Conservation (phyloP, 2,888 invertebrate species). For the Macrosoma leucophasiata region DNA sequence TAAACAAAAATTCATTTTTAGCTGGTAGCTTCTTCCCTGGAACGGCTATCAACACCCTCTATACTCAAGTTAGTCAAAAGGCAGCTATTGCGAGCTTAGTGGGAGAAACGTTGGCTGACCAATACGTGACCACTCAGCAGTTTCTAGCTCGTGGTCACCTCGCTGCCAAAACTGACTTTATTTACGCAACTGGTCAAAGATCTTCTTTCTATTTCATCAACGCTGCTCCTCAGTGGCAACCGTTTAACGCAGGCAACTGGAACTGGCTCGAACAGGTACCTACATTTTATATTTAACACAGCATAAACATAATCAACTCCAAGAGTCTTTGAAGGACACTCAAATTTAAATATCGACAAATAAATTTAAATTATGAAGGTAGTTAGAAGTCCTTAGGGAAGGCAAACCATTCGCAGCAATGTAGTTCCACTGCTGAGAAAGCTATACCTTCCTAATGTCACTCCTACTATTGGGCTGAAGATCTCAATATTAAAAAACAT, state of each 20-base stretch:
- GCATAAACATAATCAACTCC: no score
- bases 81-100: conserved; percentile 39
- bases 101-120: conserved; percentile 45
- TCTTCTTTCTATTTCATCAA: conserved; percentile 80
- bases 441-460: no score
- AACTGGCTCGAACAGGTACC: conserved; percentile 62
- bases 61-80: conserved; percentile 54
- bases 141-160: conserved; percentile 78
- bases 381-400: no score
- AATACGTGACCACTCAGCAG: conserved; percentile 58
- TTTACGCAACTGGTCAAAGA: conserved; percentile 75
- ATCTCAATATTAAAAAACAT: no score
- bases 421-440: no score
- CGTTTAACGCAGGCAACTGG: conserved; percentile 78
- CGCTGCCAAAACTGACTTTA: conserved; percentile 77
- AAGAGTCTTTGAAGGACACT: no score
- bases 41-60: conserved; percentile 44
- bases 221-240: conserved; percentile 80
- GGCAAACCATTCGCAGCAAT: no score
- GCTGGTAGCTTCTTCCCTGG: conserved; percentile 69
- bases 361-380: no score
- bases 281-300: no score
- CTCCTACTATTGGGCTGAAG: no score
- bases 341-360: no score
- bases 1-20: conserved; percentile 25